A percentile compares a stretch with the other conserved stretches of the same genome.
Evolutionary conservation across 92 coral and sea anemone genomes (phyloP).

Genomic region (Porites evermanni): DNA sequence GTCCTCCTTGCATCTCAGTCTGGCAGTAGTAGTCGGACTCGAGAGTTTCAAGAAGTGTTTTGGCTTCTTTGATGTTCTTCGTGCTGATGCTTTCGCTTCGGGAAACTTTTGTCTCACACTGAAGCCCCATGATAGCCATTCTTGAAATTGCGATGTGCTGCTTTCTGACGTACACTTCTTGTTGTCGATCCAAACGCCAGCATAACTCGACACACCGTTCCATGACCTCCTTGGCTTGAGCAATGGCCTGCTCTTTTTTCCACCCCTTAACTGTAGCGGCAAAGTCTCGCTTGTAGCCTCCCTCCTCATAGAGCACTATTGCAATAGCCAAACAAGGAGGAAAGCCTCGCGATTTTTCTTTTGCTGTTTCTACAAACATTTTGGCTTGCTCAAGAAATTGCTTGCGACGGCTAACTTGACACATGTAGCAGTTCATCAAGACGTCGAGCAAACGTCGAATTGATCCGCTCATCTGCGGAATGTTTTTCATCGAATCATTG

Average conservation of each 20-base stretch:
- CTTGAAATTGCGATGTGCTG: neutral
- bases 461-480: neutral
- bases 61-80: neutral
- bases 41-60: neutral
- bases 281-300: neutral
- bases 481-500: neutral
- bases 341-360: neutral
- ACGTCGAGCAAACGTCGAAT: neutral
- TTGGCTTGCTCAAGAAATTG: neutral
- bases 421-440: neutral
- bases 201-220: constrained; percentile 5
- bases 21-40: neutral
- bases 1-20: neutral
- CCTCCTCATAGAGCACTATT: neutral
- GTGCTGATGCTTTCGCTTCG: neutral
- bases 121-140: neutral
- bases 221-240: neutral
- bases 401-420: neutral
- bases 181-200: neutral
- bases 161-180: neutral
- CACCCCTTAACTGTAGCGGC: neutral
- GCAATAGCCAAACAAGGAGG: constrained; percentile 11
- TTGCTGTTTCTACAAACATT: neutral
- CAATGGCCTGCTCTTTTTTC: neutral
- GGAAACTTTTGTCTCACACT: neutral